phyloP scores from a whole-genome alignment of 2,888 invertebrate genomes.

The Ochropleura leucogaster region DNA sequence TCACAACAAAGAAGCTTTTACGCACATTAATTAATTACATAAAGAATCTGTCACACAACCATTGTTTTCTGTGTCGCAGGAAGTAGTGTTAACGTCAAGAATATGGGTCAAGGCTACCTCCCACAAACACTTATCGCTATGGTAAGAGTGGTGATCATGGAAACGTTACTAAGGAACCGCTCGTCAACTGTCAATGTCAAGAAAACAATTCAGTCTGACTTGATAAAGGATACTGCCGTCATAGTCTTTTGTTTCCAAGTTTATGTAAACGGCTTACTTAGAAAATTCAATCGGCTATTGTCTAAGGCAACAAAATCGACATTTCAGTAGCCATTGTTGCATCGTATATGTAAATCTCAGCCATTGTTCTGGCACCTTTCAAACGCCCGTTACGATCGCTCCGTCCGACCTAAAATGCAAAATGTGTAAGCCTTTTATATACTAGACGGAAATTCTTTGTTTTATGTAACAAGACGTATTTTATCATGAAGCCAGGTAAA shows the following conservation, averaged over 20 bases:
- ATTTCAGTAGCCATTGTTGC: constrained; percentile 41
- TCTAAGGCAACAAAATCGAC: constrained; percentile 44
- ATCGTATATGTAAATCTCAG: constrained; percentile 65
- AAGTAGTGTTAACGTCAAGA: constrained; percentile 1
- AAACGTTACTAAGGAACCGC: neutral
- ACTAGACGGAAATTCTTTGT: neutral
- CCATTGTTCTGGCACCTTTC: constrained; percentile 64
- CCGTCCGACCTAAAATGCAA: constrained; percentile 33
- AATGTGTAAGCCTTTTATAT: constrained; percentile 24
- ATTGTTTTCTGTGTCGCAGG: constrained; percentile 42
- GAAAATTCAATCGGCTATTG: constrained; percentile 37
- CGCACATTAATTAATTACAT: constrained; percentile 44
- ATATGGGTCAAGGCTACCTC: constrained; percentile 1
- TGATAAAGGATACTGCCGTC: neutral
- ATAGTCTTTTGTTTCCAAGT: constrained; percentile 13
- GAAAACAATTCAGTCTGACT: constrained; percentile 15
- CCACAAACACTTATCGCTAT: constrained; percentile 3
- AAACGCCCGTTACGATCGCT: constrained; percentile 58
- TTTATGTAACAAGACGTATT: neutral
- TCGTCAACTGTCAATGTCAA: neutral
- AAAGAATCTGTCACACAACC: constrained; percentile 17
- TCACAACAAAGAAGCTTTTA: constrained; percentile 24
- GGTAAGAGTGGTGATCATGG: neutral
- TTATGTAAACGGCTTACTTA: constrained; percentile 3
- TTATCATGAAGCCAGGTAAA: neutral